Evolutionary conservation across 2,113 vertebrate genomes (phyloP).

Genomic region (human (Homo sapiens)): GRCh38 chr2:224276501-224277000

Average conservation of each 20-base stretch:
- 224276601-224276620: background rate
- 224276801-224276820: background rate
- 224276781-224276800: background rate
- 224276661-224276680: background rate
- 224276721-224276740: background rate
- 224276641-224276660: background rate
- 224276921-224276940: background rate
- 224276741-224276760: background rate
- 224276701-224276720: background rate
- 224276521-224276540: background rate
- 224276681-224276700: background rate
- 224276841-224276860: constrained; percentile 15
- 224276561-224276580: background rate
- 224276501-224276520: background rate
- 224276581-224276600: background rate
- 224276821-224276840: background rate
- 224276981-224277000: background rate
- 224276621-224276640: background rate
- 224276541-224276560: background rate
- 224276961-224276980: background rate
- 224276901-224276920: background rate
- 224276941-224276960: background rate
- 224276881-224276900: background rate
- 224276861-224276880: background rate
- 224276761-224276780: background rate